Percentiles rank a stretch among this genome's conserved stretches.
phyloP scores from a whole-genome alignment of 30 jellyfish, hydroid and myxozoan genomes.

The Aurelia coerulea region DNA sequence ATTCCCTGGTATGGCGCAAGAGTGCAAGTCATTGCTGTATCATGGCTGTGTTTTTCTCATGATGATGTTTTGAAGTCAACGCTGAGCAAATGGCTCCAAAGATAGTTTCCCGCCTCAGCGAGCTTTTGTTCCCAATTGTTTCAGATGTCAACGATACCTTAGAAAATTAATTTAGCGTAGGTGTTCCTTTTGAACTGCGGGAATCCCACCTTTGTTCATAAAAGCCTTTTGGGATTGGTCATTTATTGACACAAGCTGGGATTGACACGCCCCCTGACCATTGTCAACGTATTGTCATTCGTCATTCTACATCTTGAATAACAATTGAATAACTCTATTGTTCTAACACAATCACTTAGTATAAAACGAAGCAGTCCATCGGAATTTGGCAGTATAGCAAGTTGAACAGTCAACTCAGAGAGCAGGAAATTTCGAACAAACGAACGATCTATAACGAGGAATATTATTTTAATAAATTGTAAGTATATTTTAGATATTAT shows the following conservation, averaged over 20 bases:
- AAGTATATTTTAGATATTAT: too few species aligned
- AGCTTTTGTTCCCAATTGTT: slow-evolving; percentile 37
- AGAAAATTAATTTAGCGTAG: slow-evolving; percentile 61
- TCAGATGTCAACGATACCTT: slow-evolving; percentile 56
- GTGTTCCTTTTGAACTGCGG: slow-evolving; percentile 79
- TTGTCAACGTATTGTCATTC: slow-evolving; percentile 82
- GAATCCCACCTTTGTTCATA: slow-evolving; percentile 58
- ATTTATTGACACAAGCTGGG: slow-evolving; percentile 73
- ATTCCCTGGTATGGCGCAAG: too few species aligned
- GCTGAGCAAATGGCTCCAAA: slow-evolving; percentile 1
- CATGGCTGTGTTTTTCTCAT: neutral
- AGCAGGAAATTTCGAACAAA: neutral
- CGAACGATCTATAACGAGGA: too few species aligned
- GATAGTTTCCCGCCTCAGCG: neutral
- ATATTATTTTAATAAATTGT: neutral
- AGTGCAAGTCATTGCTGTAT: neutral
- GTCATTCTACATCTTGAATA: slow-evolving; percentile 79
- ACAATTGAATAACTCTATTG: slow-evolving; percentile 61
- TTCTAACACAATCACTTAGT: slow-evolving; percentile 49
- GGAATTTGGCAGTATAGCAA: slow-evolving; percentile 31
- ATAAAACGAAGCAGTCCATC: slow-evolving; percentile 44
- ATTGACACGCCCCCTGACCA: slow-evolving; percentile 88
- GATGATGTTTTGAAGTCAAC: slow-evolving; percentile 15
- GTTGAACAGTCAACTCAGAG: neutral
- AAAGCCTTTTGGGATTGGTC: slow-evolving; percentile 69